Evolutionary conservation across 2,888 invertebrate species (phyloP), one percentile per base, ranked within the genome.

Genomic region (Cheilosia vulpina): DNA sequence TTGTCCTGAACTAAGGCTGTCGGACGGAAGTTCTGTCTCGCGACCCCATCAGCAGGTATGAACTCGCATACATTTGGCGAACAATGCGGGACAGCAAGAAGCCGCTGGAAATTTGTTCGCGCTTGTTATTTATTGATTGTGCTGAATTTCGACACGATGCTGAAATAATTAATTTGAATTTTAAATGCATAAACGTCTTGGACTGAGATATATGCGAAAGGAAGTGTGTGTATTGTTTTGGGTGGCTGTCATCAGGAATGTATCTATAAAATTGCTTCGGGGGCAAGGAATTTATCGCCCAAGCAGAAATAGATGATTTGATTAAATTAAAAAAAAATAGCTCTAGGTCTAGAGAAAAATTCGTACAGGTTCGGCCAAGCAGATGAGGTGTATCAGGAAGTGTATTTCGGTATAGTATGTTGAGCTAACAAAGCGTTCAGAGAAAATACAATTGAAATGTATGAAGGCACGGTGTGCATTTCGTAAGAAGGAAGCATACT

Each of bases 41-140:
- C 21, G 38, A 24, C 52, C 41, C 41, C 69, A 68, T 34, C 60
- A 66, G 57, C 76, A 77, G 75, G 84, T 76, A 80, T 76, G 75
- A 60, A 38, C 65, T 60, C 47, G 27, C 15, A n/a, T n/a, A 65
- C 45, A 34, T 27, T 24, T 24, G 60, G 45, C 7, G 66, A 69
- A 80, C 75, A 68, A 72, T 71, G 27, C 27, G 69, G 55, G 47
- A 72, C 76, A 69, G 62, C 50, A 76, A 81, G 85, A 81, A 85
- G 85, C 85, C 66, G 85, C 55, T 81, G 72, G 21, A 85, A 85
- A 85, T 85, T 85, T 85, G 85, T 85, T 81, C 76, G 71, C 69
- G 81, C 65, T 76, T 81, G 85, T 85, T 50, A 85, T 85, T 85
- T 85, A 85, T 85, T 66, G 85, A 81, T 81, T 81, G 85, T 81